phyloP scores from a whole-genome alignment of 1,140 invertebrate genomes.

The Orchestia grillus region DNA sequence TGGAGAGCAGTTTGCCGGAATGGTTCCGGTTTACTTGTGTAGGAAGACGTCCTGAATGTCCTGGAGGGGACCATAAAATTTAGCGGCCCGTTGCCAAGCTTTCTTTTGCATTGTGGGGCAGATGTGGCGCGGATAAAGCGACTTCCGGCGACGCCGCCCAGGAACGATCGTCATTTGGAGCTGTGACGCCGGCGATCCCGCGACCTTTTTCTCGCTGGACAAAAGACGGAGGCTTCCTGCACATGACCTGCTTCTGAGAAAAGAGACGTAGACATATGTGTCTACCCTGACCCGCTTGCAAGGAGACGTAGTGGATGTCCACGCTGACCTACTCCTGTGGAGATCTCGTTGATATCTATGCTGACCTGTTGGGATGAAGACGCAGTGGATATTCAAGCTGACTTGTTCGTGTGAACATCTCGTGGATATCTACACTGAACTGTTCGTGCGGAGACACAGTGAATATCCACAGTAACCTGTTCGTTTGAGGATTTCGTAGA shows the following conservation, averaged over 20 bases:
- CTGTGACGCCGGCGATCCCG: not conserved
- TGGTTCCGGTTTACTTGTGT: constrained; percentile 10
- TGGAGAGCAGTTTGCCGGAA: not conserved
- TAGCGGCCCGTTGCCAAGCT: not conserved
- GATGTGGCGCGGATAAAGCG: not conserved
- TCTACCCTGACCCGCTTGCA: not conserved
- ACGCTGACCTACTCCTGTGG: not conserved
- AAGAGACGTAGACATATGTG: not conserved
- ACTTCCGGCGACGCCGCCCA: not conserved
- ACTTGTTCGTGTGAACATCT: not conserved
- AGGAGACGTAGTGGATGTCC: not conserved
- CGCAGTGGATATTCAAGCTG: too few species aligned
- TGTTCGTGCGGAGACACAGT: not conserved
- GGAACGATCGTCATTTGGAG: not conserved
- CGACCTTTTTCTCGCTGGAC: not conserved
- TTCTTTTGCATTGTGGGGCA: constrained; percentile 20
- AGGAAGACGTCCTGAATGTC: constrained; percentile 29
- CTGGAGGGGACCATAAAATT: constrained; percentile 22
- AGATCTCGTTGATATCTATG: not conserved
- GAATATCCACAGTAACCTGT: too few species aligned
- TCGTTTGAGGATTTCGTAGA: too few species aligned
- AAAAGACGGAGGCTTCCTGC: not conserved
- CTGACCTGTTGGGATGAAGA: not conserved
- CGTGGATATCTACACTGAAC: not conserved
- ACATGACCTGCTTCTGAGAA: not conserved